Evolutionary conservation across 2,888 invertebrate species (phyloP), one percentile per base, ranked within the genome.

Genomic region (Theodoxus fluviatilis): DNA sequence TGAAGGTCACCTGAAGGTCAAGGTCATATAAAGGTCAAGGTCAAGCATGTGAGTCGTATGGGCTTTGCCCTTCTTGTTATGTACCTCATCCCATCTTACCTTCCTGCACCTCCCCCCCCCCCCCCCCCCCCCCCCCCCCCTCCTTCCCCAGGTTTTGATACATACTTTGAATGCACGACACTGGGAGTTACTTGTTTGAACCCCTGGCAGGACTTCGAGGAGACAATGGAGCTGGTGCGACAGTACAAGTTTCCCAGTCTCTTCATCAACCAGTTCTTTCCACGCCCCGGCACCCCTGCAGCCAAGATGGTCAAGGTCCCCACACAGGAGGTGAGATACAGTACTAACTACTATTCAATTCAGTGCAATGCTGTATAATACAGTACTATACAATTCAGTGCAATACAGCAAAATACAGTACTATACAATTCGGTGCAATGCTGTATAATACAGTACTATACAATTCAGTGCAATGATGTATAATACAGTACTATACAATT

Each of bases 241-340:
- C 92, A 94, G 84, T 94, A 97, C 87, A 91, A 92, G 78, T 99
- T 99, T 87, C 94, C 97, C 0, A 93, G 94, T 80, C 90, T 99
- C 6, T 99, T 98, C 87, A 98, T 98, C 82, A 99, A 99, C 89
- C 98, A 99, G 89, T 99, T 96, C 89, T 99, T 94, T 83, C 95
- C 98, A 0, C 88, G 98, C 22, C 96, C 97, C 0, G 98, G 98
- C 2, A 99, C 98, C 0, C 97, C 96, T 0, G 98, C 98, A 7
- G 97, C 98, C 0, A 91, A 92, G 75, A 93, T 99, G 93, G 89
- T 90, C 3, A 91, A 93, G 86, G 91, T 98, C 35, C 94, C 95
- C 0, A 90, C 94, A 0, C 92, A 94, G 84, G 92, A 94, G 84
- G 89, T 89, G 78, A 73, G 70, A n/a, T n/a, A n/a, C n/a, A n/a